These are phyloP conservation scores for Bugula neritina DNA, from an alignment of 2,888 invertebrate genomes.

Conservation along the genomic window DNA sequence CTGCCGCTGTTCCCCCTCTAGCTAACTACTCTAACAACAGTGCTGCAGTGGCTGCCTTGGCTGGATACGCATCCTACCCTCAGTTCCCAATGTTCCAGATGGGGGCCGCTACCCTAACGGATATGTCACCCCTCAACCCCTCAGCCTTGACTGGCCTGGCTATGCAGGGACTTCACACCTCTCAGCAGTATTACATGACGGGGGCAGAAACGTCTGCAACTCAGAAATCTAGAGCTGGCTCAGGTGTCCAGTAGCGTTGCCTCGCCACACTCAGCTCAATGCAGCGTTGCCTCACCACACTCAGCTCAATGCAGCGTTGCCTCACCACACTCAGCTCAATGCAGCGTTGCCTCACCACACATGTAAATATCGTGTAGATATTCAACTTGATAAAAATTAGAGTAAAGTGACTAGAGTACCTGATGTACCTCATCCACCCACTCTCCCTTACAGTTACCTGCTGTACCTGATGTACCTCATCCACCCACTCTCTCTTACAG, in stretches of 20 bases:
- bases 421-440: too few relatives aligned
- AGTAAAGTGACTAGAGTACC: too few relatives aligned
- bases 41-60: background rate
- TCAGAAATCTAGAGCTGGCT: background rate
- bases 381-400: too few relatives aligned
- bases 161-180: constrained; percentile 15
- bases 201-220: background rate
- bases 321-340: too few relatives aligned
- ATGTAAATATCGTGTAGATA: too few relatives aligned
- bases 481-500: too few relatives aligned
- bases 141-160: constrained; percentile 15
- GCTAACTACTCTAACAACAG: constrained; percentile 1
- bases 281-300: too few relatives aligned
- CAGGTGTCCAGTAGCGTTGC: background rate
- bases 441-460: too few relatives aligned
- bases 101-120: background rate
- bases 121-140: constrained; percentile 21
- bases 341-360: too few relatives aligned
- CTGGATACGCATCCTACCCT: constrained; percentile 1
- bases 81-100: constrained; percentile 22
- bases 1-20: background rate
- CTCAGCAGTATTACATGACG: constrained; percentile 11
- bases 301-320: too few relatives aligned
- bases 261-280: too few relatives aligned
- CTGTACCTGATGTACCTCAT: too few relatives aligned